Conservation (phyloP, 2,797 vertebrate species). For the Gila robusta region DNA sequence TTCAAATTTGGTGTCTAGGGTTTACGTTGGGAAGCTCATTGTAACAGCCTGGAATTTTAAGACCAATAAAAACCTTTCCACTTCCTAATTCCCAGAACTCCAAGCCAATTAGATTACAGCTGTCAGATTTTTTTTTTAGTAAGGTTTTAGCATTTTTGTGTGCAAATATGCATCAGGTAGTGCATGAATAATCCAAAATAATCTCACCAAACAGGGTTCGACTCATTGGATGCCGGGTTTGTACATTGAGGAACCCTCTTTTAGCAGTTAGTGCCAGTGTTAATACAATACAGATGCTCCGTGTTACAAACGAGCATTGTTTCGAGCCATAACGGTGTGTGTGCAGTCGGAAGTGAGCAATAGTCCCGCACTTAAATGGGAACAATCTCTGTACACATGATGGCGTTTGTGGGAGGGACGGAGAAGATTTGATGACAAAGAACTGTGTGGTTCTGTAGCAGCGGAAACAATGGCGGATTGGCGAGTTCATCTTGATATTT, state of each 20-base stretch:
- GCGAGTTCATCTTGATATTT: slow-evolving; percentile 68
- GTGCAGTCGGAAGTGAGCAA: slow-evolving; percentile 55
- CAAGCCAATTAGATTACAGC: neutral
- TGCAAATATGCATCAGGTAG: neutral
- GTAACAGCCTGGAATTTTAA: neutral
- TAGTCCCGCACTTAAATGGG: slow-evolving; percentile 26
- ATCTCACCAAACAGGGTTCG: neutral
- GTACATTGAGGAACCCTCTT: slow-evolving; percentile 1
- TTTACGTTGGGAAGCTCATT: neutral
- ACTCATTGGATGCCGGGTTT: slow-evolving; percentile 8
- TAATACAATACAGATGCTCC: slow-evolving; percentile 20
- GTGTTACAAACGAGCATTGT: slow-evolving; percentile 26
- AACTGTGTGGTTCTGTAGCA: slow-evolving; percentile 44
- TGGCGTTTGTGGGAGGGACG: slow-evolving; percentile 34
- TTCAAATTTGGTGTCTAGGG: neutral
- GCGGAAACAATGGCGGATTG: slow-evolving; percentile 60
- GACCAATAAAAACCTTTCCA: neutral
- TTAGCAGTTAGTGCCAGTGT: neutral
- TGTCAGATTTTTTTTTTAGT: neutral
- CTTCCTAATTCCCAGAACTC: neutral
- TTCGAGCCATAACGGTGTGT: slow-evolving; percentile 8
- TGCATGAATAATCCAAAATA: neutral
- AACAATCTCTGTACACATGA: slow-evolving; percentile 32
- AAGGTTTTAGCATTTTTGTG: neutral
- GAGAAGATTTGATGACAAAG: slow-evolving; percentile 55